A percentile compares a stretch with the other conserved stretches of the same genome.
Evolutionary conservation across 2,113 vertebrate species (phyloP).

Genomic region (Zosterops pallidus): DNA sequence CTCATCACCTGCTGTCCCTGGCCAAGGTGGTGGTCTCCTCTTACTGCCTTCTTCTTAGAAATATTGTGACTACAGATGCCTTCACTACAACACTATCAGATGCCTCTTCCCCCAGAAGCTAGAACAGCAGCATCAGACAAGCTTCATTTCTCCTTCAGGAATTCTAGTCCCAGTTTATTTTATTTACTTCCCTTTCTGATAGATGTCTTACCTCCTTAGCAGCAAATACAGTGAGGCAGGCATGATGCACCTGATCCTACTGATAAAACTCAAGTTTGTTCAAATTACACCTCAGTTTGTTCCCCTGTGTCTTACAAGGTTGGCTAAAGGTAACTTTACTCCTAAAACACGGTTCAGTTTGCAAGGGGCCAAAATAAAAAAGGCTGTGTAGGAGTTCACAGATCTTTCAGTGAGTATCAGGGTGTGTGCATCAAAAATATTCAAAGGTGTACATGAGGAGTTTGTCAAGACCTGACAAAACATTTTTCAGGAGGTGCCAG

Average conservation of each 20-base stretch:
- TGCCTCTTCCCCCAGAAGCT: not conserved
- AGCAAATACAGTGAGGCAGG: not conserved
- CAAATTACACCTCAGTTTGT: not conserved
- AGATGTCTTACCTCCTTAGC: not conserved
- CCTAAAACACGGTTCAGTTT: not conserved
- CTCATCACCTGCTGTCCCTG: not conserved
- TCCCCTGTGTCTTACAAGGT: not conserved
- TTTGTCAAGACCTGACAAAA: constrained; percentile 34
- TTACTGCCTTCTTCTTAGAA: not conserved
- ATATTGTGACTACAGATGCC: not conserved
- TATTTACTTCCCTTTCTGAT: not conserved
- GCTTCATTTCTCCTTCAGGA: not conserved
- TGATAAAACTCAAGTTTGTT: not conserved
- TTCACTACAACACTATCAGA: not conserved
- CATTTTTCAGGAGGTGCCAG: not conserved
- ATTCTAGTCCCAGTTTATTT: not conserved
- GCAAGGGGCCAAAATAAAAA: not conserved
- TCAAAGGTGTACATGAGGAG: not conserved
- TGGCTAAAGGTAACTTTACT: not conserved
- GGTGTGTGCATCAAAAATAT: constrained; percentile 19
- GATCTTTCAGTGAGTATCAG: not conserved
- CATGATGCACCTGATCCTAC: not conserved
- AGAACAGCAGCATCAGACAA: not conserved
- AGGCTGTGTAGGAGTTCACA: not conserved
- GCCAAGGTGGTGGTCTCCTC: not conserved